Evolutionary conservation across 2,113 vertebrate genomes (phyloP), one percentile per base, ranked within the genome.

Genomic region (Bettongia penicillata): DNA sequence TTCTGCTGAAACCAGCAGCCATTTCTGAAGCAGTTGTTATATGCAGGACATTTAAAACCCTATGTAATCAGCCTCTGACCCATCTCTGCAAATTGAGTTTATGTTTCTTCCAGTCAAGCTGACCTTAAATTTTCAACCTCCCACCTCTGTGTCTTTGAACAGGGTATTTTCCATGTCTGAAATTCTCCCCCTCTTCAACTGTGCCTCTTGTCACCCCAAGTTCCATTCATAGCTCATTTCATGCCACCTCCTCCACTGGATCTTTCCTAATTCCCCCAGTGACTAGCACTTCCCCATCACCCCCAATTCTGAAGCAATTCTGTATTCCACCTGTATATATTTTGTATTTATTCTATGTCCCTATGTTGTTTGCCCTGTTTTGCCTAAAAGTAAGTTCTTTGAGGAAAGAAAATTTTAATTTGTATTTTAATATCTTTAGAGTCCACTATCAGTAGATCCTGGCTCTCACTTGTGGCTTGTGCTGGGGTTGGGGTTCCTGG

Each of bases 1-100:
- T 47, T 55, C 0, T 2, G 2, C 16, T 10, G 31, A 28, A 19
- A 1, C 22, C 31, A 51, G 0, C 2, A 0, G 8, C 0, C 25
- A 84, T 84, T 43, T 84, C 68, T 43, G n/a, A 84, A 84, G 37
- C 68, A 84, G 2, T 5, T 61, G 9, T n/a, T 77, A n/a, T 8
- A n/a, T 77, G 68, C 6, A 77, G 19, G n/a, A 19, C 37, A 43
- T 43, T 84, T 84, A 43, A 84, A 68, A 43, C 0, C 6, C 68
- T 84, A 43, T 43, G 2, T 43, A 48, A 24, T 52, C 19, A 48
- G 14, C 14, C n/a, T 48, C 77, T 8, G 7, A 3, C 47, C 61
- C 49, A 9, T 48, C 9, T 28, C 53, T n/a, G 43, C 19, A 84
- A 28, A 90, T 22, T 84, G 90, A 93, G 84, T 47, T 31, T 37